Conservation (phyloP, 2,888 invertebrate species). For the Baronia brevicornis region DNA sequence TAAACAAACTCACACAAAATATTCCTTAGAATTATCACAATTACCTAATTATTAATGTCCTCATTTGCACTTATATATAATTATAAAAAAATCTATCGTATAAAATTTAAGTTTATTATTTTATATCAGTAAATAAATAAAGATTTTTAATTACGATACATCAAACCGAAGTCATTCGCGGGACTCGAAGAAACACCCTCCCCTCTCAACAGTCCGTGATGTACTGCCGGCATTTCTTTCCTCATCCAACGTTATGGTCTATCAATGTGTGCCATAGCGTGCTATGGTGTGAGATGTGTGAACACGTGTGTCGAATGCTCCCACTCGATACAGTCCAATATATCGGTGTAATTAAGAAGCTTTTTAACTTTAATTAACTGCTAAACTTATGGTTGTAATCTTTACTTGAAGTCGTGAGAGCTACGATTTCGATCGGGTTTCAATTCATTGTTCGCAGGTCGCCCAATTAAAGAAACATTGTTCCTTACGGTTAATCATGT, state of each 20-base stretch:
- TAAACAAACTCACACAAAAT: conserved; percentile 18
- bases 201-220: neutral
- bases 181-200: conserved; percentile 3
- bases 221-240: conserved; percentile 10
- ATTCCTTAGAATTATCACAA: conserved; percentile 16
- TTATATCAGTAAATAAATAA: conserved; percentile 1
- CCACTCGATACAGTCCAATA: conserved; percentile 10
- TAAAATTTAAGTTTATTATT: neutral
- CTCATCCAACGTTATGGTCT: conserved; percentile 7
- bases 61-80: conserved; percentile 5
- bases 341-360: conserved; percentile 21
- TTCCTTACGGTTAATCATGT: too few species aligned
- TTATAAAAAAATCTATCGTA: too few species aligned
- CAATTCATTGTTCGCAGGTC: too few species aligned
- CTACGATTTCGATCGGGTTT: neutral
- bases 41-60: conserved; percentile 1
- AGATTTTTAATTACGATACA: conserved; percentile 3
- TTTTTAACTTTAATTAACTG: conserved; percentile 23
- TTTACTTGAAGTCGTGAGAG: conserved; percentile 8
- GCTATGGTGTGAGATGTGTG: conserved; percentile 1
- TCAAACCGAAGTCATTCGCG: neutral
- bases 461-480: too few species aligned
- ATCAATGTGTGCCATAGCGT: conserved; percentile 8
- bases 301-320: conserved; percentile 7
- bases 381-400: conserved; percentile 13